Evolutionary conservation across 2,888 invertebrate genomes (phyloP).

Genomic region (Scotopteryx bipunctaria): DNA sequence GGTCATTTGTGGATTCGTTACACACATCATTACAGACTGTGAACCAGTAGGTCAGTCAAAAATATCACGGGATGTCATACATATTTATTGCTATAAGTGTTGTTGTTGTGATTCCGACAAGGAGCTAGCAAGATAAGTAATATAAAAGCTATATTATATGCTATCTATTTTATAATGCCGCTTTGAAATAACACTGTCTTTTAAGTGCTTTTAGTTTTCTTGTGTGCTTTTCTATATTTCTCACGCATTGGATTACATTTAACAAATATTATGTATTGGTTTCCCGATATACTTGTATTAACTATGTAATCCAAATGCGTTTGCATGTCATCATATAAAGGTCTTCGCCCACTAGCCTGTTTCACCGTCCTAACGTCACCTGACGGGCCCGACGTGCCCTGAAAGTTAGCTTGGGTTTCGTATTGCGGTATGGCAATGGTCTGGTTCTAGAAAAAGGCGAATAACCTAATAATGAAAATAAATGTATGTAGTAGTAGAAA

Average conservation of each 20-base stretch:
- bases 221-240: conserved; percentile 4
- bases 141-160: conserved; percentile 1
- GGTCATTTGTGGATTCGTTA: not conserved
- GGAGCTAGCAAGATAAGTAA: conserved; percentile 27
- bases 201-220: not conserved
- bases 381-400: no score
- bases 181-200: conserved; percentile 8
- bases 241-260: not conserved
- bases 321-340: not conserved
- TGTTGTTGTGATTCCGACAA: not conserved
- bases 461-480: no score
- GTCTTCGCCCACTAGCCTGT: no score
- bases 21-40: no score
- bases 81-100: not conserved
- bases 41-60: no score
- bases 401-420: no score
- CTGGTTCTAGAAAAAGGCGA: no score
- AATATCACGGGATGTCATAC: not conserved
- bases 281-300: not conserved
- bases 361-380: no score
- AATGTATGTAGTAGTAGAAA: no score
- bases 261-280: not conserved
- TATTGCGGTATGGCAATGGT: no score
- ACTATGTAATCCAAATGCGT: not conserved
- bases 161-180: not conserved